These are phyloP conservation scores for Macaria notata DNA, from an alignment of 2,888 invertebrate species.

Conservation along the genomic window DNA sequence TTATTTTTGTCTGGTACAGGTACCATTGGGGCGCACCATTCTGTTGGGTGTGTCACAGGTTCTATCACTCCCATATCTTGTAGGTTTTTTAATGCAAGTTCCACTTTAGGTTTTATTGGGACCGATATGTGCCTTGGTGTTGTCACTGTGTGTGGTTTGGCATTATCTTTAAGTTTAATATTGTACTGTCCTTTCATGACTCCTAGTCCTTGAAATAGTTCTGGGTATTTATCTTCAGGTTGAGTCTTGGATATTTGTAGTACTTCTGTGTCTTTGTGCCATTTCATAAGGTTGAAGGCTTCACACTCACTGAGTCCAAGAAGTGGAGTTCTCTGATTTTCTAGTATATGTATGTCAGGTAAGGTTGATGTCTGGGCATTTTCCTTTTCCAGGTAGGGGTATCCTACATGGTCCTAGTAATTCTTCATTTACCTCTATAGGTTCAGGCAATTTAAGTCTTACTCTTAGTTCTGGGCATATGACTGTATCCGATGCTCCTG, in stretches of 20 bases:
- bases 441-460: background rate
- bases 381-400: background rate
- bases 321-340: slow-evolving; percentile 1
- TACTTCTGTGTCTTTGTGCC: background rate
- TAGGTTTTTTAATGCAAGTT: background rate
- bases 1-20: slow-evolving; percentile 1
- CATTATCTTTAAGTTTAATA: background rate
- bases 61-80: slow-evolving; percentile 6
- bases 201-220: slow-evolving; percentile 1
- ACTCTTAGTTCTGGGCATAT: slow-evolving; percentile 3
- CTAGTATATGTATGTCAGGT: background rate
- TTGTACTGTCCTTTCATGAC: background rate
- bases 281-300: background rate
- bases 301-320: slow-evolving; percentile 4
- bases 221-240: slow-evolving; percentile 5
- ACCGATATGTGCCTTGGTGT: slow-evolving; percentile 3
- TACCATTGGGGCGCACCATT: slow-evolving; percentile 5
- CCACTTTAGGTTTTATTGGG: slow-evolving; percentile 1
- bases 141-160: slow-evolving; percentile 1
- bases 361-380: background rate
- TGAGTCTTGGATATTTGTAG: slow-evolving; percentile 1
- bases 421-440: slow-evolving; percentile 2
- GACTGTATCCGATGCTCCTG: slow-evolving; percentile 3
- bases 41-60: slow-evolving; percentile 1
- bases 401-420: background rate